phyloP scores from a whole-genome alignment of 2,888 invertebrate genomes.

The Apocheima hispidaria region DNA sequence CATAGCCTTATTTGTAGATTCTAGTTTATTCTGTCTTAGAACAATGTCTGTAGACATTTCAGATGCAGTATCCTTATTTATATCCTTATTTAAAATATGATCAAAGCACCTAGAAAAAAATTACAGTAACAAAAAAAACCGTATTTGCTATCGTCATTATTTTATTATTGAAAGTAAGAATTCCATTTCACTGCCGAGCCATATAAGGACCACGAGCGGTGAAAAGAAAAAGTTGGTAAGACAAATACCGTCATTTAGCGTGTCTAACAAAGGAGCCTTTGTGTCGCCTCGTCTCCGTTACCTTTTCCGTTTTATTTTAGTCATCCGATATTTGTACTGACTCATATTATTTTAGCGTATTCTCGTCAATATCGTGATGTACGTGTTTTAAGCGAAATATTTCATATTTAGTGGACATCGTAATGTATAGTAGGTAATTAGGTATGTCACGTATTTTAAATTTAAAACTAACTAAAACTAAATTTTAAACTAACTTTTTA shows the following conservation, averaged over 20 bases:
- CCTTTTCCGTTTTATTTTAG: slow-evolving; percentile 36
- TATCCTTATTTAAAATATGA: no score
- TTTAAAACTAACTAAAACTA: no score
- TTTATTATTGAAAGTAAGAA: slow-evolving; percentile 14
- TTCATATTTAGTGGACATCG: no score
- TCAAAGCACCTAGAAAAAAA: no score
- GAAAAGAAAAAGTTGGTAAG: slow-evolving; percentile 30
- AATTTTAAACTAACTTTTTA: no score
- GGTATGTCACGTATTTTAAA: not conserved
- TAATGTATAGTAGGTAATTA: not conserved
- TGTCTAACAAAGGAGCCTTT: slow-evolving; percentile 31
- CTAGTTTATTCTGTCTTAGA: no score
- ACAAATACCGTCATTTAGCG: slow-evolving; percentile 25
- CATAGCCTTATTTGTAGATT: no score
- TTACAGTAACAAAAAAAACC: no score
- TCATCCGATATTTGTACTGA: slow-evolving; percentile 30
- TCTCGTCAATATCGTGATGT: slow-evolving; percentile 16
- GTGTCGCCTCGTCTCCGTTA: slow-evolving; percentile 17
- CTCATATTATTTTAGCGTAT: slow-evolving; percentile 35
- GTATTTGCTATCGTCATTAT: no score
- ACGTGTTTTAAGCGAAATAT: not conserved
- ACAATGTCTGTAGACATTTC: no score
- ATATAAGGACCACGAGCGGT: slow-evolving; percentile 14
- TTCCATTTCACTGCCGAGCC: slow-evolving; percentile 16
- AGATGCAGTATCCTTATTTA: no score